phyloP scores from a whole-genome alignment of 2,888 invertebrate genomes.

The Nephrotoma guestfalica region DNA sequence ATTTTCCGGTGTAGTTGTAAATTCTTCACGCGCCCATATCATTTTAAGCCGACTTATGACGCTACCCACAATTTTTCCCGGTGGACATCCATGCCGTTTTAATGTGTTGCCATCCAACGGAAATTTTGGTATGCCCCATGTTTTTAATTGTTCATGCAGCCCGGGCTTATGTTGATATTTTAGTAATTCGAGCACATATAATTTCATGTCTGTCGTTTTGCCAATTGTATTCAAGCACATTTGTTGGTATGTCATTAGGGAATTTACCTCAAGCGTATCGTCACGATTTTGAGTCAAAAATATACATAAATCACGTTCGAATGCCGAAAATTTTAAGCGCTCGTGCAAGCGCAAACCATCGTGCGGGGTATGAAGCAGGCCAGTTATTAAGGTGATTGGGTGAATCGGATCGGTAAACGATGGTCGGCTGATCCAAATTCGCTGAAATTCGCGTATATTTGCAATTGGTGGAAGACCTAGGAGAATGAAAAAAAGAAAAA shows the following conservation, averaged over 20 bases:
- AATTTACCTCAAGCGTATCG: conserved; percentile 27
- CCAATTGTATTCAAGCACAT: conserved; percentile 44
- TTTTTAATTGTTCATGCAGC: conserved; percentile 45
- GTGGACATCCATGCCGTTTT: conserved; percentile 40
- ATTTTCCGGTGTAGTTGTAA: conserved; percentile 48
- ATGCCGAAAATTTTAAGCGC: conserved; percentile 73
- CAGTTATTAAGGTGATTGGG: conserved; percentile 60
- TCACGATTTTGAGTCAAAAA: conserved; percentile 61
- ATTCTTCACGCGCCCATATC: conserved; percentile 72
- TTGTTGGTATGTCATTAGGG: conserved; percentile 42
- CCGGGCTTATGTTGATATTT: conserved; percentile 59
- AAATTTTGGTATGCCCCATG: conserved; percentile 66
- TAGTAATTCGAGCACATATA: conserved; percentile 62
- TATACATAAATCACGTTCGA: conserved; percentile 64
- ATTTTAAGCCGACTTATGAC: conserved; percentile 55
- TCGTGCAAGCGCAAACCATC: conserved; percentile 55
- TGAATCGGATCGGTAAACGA: conserved; percentile 39
- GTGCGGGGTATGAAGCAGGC: conserved; percentile 49
- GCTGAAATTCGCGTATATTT: conserved; percentile 51
- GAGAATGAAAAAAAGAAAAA: neutral
- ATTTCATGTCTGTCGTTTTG: conserved; percentile 29
- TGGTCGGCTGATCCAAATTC: conserved; percentile 38
- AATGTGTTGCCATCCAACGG: conserved; percentile 66
- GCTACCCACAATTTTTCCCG: conserved; percentile 47
- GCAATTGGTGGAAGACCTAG: conserved; percentile 42